Conservation (phyloP, 1,140 invertebrate species). For the Caerostris extrusa region DNA sequence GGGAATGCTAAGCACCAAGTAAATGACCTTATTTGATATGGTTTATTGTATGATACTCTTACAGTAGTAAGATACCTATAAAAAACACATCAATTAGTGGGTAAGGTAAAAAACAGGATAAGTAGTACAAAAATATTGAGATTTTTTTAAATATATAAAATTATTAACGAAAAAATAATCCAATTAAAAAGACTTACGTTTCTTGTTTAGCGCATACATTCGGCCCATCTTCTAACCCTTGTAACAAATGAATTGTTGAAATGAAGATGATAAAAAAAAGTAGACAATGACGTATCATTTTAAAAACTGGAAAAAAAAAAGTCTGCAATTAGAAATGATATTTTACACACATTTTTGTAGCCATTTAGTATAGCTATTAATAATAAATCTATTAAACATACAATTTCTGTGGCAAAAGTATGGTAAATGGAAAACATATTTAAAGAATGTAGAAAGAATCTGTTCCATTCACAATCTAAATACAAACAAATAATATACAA, state of each 20-base stretch:
- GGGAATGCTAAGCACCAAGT: constrained; percentile 92
- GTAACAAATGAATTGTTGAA: constrained; percentile 21
- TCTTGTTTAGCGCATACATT: constrained; percentile 84
- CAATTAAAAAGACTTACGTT: constrained; percentile 82
- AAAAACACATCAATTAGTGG: constrained; percentile 9
- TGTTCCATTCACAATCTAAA: too few relatives aligned
- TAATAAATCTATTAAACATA: too few relatives aligned
- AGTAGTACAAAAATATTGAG: too few relatives aligned
- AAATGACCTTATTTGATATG: constrained; percentile 90
- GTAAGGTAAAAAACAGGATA: too few relatives aligned
- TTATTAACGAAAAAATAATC: neutral
- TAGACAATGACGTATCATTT: constrained; percentile 34
- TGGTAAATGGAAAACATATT: too few relatives aligned
- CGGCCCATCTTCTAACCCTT: constrained; percentile 81
- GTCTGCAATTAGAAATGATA: too few relatives aligned
- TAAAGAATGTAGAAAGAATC: too few relatives aligned
- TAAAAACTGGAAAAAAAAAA: constrained; percentile 63
- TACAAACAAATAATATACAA: too few relatives aligned
- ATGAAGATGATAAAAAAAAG: constrained; percentile 34
- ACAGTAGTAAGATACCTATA: constrained; percentile 88
- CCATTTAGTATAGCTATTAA: too few relatives aligned
- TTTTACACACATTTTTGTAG: too few relatives aligned
- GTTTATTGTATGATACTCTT: constrained; percentile 88
- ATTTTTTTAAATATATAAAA: neutral
- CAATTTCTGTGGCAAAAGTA: too few relatives aligned